Percentiles rank a stretch among this genome's conserved stretches.
These are phyloP conservation scores for Chorisops tibialis DNA, from an alignment of 2,888 invertebrate species.

Conservation along the genomic window DNA sequence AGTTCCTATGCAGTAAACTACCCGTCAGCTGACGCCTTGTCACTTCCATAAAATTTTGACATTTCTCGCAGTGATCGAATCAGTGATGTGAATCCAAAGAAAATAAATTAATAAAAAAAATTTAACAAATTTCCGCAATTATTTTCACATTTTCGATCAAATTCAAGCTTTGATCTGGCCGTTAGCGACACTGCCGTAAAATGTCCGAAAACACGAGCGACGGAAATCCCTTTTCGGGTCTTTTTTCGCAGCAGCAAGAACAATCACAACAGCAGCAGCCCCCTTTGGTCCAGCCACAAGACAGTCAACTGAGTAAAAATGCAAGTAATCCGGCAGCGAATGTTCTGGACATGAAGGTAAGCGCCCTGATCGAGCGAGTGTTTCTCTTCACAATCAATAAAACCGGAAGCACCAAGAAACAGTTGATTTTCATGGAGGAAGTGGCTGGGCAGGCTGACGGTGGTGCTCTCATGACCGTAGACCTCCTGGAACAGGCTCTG, in stretches of 20 bases:
- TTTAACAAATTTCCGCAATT: no score
- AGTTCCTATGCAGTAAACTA: no score
- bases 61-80: no score
- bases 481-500: constrained; percentile 70
- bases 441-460: constrained; percentile 55
- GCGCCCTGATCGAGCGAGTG: constrained; percentile 64
- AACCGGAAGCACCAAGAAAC: constrained; percentile 39
- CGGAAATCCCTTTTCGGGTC: constrained; percentile 25
- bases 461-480: constrained; percentile 58
- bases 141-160: no score
- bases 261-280: constrained; percentile 7
- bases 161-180: no score
- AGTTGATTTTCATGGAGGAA: constrained; percentile 66
- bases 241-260: constrained; percentile 1
- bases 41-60: no score
- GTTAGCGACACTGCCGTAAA: no score
- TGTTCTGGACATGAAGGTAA: constrained; percentile 48
- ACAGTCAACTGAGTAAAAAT: background rate
- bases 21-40: no score
- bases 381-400: constrained; percentile 68
- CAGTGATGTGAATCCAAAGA: no score
- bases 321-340: constrained; percentile 31
- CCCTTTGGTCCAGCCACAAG: background rate
- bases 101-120: no score
- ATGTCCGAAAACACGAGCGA: constrained; percentile 23